Evolutionary conservation across 37 sponge, comb jelly and placozoan species (phyloP), one percentile per base, ranked within the genome.

Genomic region (Hexactinellida sp.): DNA sequence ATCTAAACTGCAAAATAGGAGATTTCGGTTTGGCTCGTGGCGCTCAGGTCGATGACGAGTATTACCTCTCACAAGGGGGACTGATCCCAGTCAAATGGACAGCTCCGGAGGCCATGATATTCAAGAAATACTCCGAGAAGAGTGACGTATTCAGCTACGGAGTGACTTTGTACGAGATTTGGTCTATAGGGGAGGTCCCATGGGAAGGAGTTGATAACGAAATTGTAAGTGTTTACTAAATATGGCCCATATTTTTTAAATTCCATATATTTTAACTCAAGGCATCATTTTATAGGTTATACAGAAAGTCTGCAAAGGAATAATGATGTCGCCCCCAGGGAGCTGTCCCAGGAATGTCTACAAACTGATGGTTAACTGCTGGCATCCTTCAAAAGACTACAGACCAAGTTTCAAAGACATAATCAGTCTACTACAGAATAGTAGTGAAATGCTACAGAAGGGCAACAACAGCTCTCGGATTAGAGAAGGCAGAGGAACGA

Each of bases 111-210:
- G 76, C 76, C 13, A 63, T 63, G 21, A 10, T 63, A 7, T 63
- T 25, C 34, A 63, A 63, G 76, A 63, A 63, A 63, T 63, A 63
- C 76, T 63, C 76, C 3, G 76, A 63, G 34, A 63, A 28, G 76
- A 63, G 76, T 63, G 76, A 63, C 76, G 76, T 63, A 23, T 63
- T 63, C 76, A 63, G 76, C 30, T 63, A 63, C 34, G 76, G 76
- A 1, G 76, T 63, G 13, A 63, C 76, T 63, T 23, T 63, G 3
- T 63, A 25, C 30, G 76, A 63, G 34, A 63, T 63, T 21, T 63
- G 76, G 76, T 63, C 76, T 10, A 63, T 63, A 10, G 76, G 76
- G 3, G 30, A n/a, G 13, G 28, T n/a, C 5, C 76, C 76, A 10
- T 63, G 76, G 76, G 76, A 23, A 63, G 30, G 30, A 25, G 34